These are phyloP conservation scores for Drosophila suzukii DNA, from an alignment of 1,140 invertebrate genomes.

Conservation along the genomic window DNA sequence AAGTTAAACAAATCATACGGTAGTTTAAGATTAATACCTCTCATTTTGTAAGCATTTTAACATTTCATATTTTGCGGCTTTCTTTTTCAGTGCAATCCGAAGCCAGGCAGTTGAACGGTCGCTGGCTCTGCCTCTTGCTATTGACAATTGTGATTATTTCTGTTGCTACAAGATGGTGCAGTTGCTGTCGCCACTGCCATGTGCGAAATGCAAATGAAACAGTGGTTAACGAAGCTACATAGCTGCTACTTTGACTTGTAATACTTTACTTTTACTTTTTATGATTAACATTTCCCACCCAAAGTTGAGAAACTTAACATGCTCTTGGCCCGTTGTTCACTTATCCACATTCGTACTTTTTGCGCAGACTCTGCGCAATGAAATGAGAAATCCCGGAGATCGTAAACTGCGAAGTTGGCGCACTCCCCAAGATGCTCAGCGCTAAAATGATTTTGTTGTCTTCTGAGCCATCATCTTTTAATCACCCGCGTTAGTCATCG, in stretches of 20 bases:
- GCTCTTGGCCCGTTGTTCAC: slow-evolving; percentile 43
- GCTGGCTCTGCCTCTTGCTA: slow-evolving; percentile 53
- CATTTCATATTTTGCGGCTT: background rate
- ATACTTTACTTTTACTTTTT: slow-evolving; percentile 83
- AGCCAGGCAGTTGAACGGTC: slow-evolving; percentile 43
- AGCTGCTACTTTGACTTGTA: slow-evolving; percentile 33
- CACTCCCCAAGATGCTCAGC: slow-evolving; percentile 12
- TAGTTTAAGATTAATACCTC: no score
- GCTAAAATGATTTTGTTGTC: slow-evolving; percentile 42
- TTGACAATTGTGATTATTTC: slow-evolving; percentile 47
- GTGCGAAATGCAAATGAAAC: slow-evolving; percentile 73
- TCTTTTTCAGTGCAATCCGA: slow-evolving; percentile 1
- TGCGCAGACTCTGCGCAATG: slow-evolving; percentile 50
- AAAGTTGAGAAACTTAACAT: slow-evolving; percentile 77
- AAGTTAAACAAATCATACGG: background rate
- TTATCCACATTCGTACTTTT: slow-evolving; percentile 63
- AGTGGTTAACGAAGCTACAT: slow-evolving; percentile 58
- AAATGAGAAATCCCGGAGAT: slow-evolving; percentile 78
- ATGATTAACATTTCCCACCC: slow-evolving; percentile 81
- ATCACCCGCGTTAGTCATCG: slow-evolving; percentile 65
- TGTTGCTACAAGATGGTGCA: slow-evolving; percentile 18
- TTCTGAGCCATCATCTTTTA: slow-evolving; percentile 63
- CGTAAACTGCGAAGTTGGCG: slow-evolving; percentile 70
- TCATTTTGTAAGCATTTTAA: no score
- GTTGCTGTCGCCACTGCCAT: slow-evolving; percentile 49